A percentile compares a stretch with the other conserved stretches of the same genome.
Conservation (phyloP, 1,140 invertebrate species). For the Aradophagus sp. region DNA sequence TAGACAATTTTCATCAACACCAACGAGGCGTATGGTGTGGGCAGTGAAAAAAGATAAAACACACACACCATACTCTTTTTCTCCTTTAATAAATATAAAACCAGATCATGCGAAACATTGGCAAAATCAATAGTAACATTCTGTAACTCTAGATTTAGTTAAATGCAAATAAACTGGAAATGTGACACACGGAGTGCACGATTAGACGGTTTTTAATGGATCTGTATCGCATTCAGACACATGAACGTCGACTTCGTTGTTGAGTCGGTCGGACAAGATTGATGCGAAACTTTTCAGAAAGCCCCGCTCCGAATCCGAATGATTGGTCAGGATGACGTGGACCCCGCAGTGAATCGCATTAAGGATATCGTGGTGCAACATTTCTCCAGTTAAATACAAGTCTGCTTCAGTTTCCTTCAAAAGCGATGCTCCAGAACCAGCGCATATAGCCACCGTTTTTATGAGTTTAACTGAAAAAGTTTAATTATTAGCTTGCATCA, state of each 20-base stretch:
- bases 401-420: conserved; percentile 83
- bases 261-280: conserved; percentile 74
- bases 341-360: conserved; percentile 86
- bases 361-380: conserved; percentile 96
- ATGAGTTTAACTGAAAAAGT: conserved; percentile 63
- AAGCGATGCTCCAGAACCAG: conserved; percentile 89
- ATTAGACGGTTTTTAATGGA: conserved; percentile 77
- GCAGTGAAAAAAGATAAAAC: conserved; percentile 31
- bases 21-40: conserved; percentile 44
- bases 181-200: too few species aligned
- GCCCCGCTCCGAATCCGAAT: conserved; percentile 95
- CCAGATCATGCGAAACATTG: too few species aligned
- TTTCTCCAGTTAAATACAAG: conserved; percentile 93
- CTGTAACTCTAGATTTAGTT: too few species aligned
- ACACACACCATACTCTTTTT: conserved; percentile 13
- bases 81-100: conserved; percentile 19
- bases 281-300: conserved; percentile 81
- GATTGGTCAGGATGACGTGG: conserved; percentile 92
- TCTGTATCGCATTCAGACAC: conserved; percentile 85
- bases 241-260: conserved; percentile 78
- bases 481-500: too few species aligned
- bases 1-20: conserved; percentile 57
- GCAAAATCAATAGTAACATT: too few species aligned
- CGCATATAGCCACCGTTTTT: conserved; percentile 86
- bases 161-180: too few species aligned